Conservation (phyloP, 2,797 vertebrate genomes). For the Chelmon rostratus region DNA sequence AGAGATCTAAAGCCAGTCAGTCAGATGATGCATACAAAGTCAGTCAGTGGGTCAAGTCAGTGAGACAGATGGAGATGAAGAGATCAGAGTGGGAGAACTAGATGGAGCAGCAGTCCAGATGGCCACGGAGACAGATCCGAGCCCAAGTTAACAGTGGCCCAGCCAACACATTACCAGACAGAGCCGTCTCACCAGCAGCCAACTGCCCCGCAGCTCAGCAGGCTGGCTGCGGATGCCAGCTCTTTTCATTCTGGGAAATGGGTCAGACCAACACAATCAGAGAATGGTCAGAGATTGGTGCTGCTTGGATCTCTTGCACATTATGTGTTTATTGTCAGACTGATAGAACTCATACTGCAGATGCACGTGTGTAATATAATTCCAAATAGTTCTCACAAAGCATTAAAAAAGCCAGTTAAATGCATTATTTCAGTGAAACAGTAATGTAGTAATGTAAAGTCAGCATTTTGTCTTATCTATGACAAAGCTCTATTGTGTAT, state of each 20-base stretch:
- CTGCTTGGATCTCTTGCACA: slow-evolving; percentile 20
- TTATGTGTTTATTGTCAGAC: neutral
- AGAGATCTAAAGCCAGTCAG: slow-evolving; percentile 8
- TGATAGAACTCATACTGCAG: neutral
- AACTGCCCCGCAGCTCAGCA: slow-evolving; percentile 63
- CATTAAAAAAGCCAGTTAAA: neutral
- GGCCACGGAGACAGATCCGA: slow-evolving; percentile 63
- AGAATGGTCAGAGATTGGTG: slow-evolving; percentile 38
- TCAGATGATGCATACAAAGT: slow-evolving; percentile 43
- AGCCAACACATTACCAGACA: slow-evolving; percentile 74
- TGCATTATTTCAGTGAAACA: neutral
- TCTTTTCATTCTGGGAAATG: slow-evolving; percentile 49
- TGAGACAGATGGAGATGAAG: slow-evolving; percentile 74
- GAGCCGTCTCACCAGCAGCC: slow-evolving; percentile 61
- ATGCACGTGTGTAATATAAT: neutral
- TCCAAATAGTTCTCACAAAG: neutral
- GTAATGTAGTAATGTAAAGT: neutral
- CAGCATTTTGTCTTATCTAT: neutral
- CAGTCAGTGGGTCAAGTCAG: slow-evolving; percentile 71
- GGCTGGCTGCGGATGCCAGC: slow-evolving; percentile 45
- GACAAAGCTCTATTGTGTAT: neutral
- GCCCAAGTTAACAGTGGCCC: slow-evolving; percentile 59
- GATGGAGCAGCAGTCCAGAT: slow-evolving; percentile 70
- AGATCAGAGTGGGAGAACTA: slow-evolving; percentile 68
- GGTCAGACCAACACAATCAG: slow-evolving; percentile 58